Evolutionary conservation across 2,888 invertebrate genomes (phyloP).

Genomic region (Charanyca ferruginea): DNA sequence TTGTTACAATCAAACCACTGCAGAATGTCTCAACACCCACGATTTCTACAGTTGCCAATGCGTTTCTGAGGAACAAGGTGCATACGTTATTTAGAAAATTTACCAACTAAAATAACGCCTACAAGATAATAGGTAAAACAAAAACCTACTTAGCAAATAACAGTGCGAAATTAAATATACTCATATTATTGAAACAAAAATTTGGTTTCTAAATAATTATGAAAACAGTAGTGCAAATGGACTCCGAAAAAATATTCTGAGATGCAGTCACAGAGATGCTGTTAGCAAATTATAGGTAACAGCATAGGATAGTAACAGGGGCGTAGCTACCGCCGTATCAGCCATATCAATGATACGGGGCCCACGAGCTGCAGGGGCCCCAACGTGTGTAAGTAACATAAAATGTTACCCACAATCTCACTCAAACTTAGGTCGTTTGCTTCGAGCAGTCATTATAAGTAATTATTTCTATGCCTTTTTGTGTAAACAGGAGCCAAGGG

Average conservation of each 20-base stretch:
- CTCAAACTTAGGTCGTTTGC: no score
- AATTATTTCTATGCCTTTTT: no score
- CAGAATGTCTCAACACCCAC: not conserved
- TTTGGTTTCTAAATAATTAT: slow-evolving; percentile 5
- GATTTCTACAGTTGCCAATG: not conserved
- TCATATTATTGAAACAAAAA: slow-evolving; percentile 2
- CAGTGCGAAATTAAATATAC: not conserved
- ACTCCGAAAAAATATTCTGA: slow-evolving; percentile 8
- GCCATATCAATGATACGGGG: no score
- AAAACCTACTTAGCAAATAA: slow-evolving; percentile 7
- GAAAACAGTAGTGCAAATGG: not conserved
- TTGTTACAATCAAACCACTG: not conserved
- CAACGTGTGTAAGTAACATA: no score
- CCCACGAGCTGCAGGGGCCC: no score
- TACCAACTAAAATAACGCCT: slow-evolving; percentile 3
- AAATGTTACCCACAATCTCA: no score
- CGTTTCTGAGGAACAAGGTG: not conserved
- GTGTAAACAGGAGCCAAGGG: no score
- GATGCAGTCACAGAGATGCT: slow-evolving; percentile 1
- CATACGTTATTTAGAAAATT: slow-evolving; percentile 9
- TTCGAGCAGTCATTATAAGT: no score
- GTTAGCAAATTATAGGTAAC: slow-evolving; percentile 32
- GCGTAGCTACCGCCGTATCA: no score
- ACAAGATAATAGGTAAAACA: not conserved
- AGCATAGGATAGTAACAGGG: slow-evolving; percentile 10